Base-by-base conservation (phyloP, 2,888 invertebrate species). In the Nomada fabriciana region DNA sequence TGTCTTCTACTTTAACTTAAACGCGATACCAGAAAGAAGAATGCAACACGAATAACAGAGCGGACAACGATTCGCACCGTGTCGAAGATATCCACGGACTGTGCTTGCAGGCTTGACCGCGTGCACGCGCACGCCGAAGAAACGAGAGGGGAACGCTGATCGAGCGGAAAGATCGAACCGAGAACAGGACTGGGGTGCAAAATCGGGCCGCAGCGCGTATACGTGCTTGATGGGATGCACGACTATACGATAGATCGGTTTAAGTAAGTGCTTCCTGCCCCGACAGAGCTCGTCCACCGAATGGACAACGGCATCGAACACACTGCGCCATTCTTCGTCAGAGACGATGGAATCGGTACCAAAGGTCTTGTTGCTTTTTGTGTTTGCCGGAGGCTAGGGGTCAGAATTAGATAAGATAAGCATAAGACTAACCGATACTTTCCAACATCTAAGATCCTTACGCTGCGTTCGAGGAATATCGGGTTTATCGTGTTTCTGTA, bases 191-290 rank as follows among this genome's bases (percentile, higher is more conserved):
- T 76, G 78, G 86, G 85, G 82, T 85, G 86, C 69, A 76, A 82
- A 87, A 86, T 71, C 65, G 78, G 78, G 76, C 84, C 82, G 75
- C 78, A 71, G 85, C 63, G 15, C 36, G 50, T 60, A 52, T 15
- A 76, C 81, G 36, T 36, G 59, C 84, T 85, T 76, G 84, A 89
- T 90, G 90, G 88, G 86, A 89, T 83, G 80, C 84, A 75, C 81
- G 76, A 57, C 82, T 76, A 75, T 74, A 60, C 69, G 29, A 60
- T 47, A 74, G 86, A 84, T 80, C 80, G 69, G 86, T 90, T 92
- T 23, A 93, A 93, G 87, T 91, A 91, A 93, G 92, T 89, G 89
- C 90, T 93, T 93, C 93, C 93, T 92, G 92, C 88, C 87, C 86
- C 84, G 85, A 82, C 79, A 86, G 85, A 86, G 86, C 84, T 82